phyloP scores from a whole-genome alignment of 2,888 invertebrate genomes.

The Oscheius myriophilus region DNA sequence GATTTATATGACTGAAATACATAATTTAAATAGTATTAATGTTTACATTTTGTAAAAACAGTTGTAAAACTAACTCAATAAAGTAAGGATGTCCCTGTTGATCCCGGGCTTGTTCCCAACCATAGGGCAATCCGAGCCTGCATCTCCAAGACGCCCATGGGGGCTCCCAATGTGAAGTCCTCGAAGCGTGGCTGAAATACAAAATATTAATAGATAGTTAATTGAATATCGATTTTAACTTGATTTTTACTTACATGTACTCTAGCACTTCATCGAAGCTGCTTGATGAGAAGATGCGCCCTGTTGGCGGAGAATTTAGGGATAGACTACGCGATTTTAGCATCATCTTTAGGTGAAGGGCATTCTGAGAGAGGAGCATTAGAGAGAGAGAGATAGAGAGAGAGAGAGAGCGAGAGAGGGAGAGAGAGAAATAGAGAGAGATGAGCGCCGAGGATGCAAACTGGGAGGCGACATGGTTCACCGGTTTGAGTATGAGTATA shows the following conservation, averaged over 20 bases:
- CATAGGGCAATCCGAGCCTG: slow-evolving; percentile 80
- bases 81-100: slow-evolving; percentile 84
- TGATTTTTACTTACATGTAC: slow-evolving; percentile 36
- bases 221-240: too few relatives aligned
- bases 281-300: slow-evolving; percentile 40
- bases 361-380: neutral
- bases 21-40: neutral
- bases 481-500: too few relatives aligned
- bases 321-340: slow-evolving; percentile 48
- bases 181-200: slow-evolving; percentile 56
- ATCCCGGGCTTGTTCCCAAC: slow-evolving; percentile 89
- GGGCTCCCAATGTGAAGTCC: slow-evolving; percentile 80
- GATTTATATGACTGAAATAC: slow-evolving; percentile 77
- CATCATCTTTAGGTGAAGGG: slow-evolving; percentile 27
- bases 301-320: slow-evolving; percentile 35
- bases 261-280: slow-evolving; percentile 54
- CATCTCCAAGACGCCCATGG: slow-evolving; percentile 85
- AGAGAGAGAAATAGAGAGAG: neutral
- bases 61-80: slow-evolving; percentile 82
- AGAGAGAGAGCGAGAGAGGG: slow-evolving; percentile 19
- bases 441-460: too few relatives aligned
- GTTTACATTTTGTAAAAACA: too few relatives aligned
- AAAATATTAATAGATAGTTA: neutral
- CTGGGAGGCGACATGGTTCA: too few relatives aligned
- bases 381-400: slow-evolving; percentile 2